phyloP scores from a whole-genome alignment of 2,888 invertebrate species.

The Alentia gelatinosa region DNA sequence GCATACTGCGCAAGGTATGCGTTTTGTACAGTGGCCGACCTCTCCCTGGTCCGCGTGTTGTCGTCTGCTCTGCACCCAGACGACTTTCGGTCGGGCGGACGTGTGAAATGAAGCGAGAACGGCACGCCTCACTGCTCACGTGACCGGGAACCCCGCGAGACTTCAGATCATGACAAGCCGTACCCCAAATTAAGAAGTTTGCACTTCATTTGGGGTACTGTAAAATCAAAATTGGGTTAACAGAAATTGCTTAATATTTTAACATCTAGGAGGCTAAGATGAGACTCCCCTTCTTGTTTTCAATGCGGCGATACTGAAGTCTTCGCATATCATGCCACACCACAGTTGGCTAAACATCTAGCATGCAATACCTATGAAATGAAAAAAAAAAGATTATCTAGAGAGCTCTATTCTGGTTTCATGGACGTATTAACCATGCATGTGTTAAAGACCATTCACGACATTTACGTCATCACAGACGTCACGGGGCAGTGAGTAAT shows the following conservation, averaged over 20 bases:
- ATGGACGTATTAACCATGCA: background rate
- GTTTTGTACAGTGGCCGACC: too few relatives aligned
- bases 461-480: background rate
- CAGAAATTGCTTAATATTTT: too few relatives aligned
- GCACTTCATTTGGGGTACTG: background rate
- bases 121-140: constrained; percentile 18
- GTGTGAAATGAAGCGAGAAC: background rate
- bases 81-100: background rate
- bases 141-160: background rate
- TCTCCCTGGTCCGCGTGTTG: too few relatives aligned
- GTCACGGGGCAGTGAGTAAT: too few relatives aligned
- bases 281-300: background rate
- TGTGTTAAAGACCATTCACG: background rate
- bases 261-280: too few relatives aligned
- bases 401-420: too few relatives aligned
- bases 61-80: background rate
- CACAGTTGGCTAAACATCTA: too few relatives aligned
- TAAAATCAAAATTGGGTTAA: background rate
- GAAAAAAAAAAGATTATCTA: too few relatives aligned
- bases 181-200: background rate
- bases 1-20: too few relatives aligned
- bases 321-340: too few relatives aligned
- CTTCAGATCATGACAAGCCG: background rate
- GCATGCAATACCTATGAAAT: too few relatives aligned
- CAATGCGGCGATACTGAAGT: too few relatives aligned